Conservation (phyloP, 2,113 vertebrate species). For the Pteronura brasiliensis region DNA sequence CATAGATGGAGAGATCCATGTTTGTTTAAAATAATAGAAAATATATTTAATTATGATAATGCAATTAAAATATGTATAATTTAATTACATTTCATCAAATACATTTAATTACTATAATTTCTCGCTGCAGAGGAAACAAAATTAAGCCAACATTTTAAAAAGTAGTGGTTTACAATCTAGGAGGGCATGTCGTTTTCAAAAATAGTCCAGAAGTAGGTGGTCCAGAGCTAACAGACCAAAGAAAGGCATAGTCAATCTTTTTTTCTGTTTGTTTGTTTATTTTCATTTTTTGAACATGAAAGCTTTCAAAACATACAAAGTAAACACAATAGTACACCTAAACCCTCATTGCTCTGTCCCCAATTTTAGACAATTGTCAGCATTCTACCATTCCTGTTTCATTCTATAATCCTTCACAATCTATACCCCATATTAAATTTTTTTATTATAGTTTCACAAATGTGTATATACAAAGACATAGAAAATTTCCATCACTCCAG, state of each 20-base stretch:
- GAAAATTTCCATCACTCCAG: not conserved
- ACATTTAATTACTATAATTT: not conserved
- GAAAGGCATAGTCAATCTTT: not conserved
- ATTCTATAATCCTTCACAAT: not conserved
- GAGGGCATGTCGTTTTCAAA: not conserved
- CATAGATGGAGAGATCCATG: not conserved
- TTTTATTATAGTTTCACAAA: not conserved
- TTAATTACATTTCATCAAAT: not conserved
- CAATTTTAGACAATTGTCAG: not conserved
- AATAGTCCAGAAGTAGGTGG: not conserved
- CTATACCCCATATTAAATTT: not conserved
- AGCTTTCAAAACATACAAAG: not conserved
- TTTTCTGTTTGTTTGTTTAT: not conserved
- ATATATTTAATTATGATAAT: not conserved
- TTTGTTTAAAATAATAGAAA: not conserved
- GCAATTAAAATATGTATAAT: not conserved
- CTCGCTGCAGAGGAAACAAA: not conserved
- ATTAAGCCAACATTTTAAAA: not conserved
- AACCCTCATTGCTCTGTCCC: not conserved
- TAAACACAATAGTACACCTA: not conserved
- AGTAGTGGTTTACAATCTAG: not conserved
- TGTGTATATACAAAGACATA: not conserved
- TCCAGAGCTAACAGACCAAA: not conserved
- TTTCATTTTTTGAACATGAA: not conserved
- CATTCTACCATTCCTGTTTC: not conserved